phyloP scores from a whole-genome alignment of 2,888 invertebrate genomes.

The Tenodera sinensis region DNA sequence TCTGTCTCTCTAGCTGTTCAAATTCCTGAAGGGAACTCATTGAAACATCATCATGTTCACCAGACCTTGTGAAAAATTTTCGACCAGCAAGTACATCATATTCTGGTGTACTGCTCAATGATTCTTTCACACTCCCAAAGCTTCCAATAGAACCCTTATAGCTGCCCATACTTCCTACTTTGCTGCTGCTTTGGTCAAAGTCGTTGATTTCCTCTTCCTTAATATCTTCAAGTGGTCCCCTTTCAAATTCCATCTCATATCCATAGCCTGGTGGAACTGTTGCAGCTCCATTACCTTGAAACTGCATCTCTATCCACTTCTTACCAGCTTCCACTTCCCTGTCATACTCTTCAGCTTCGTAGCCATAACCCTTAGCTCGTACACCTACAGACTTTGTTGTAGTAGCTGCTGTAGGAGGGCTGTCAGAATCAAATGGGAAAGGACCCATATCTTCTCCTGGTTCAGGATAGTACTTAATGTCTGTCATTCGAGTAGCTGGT shows the following conservation, averaged over 20 bases:
- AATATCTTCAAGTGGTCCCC: constrained; percentile 83
- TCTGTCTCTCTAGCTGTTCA: constrained; percentile 83
- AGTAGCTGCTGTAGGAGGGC: constrained; percentile 46
- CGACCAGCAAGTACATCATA: constrained; percentile 82
- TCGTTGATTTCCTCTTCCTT: constrained; percentile 89
- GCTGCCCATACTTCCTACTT: constrained; percentile 73
- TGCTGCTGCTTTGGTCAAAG: constrained; percentile 68
- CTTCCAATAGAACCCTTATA: constrained; percentile 67
- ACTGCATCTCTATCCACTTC: constrained; percentile 88
- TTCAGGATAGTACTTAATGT: constrained; percentile 48
- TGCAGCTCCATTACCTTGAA: constrained; percentile 64
- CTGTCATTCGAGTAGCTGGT: constrained; percentile 51
- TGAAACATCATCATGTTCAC: constrained; percentile 90
- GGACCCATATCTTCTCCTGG: constrained; percentile 55
- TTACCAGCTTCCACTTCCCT: constrained; percentile 63
- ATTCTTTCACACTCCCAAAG: constrained; percentile 79
- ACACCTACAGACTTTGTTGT: constrained; percentile 23
- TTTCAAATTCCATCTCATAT: constrained; percentile 75
- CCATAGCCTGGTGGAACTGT: constrained; percentile 58
- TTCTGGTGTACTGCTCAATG: constrained; percentile 88
- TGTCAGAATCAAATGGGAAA: constrained; percentile 65
- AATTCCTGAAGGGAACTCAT: constrained; percentile 92
- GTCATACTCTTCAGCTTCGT: constrained; percentile 48
- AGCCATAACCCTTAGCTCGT: constrained; percentile 35
- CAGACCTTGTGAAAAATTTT: constrained; percentile 72